Conservation (phyloP, 2,888 invertebrate genomes). For the Polia nebulosa region DNA sequence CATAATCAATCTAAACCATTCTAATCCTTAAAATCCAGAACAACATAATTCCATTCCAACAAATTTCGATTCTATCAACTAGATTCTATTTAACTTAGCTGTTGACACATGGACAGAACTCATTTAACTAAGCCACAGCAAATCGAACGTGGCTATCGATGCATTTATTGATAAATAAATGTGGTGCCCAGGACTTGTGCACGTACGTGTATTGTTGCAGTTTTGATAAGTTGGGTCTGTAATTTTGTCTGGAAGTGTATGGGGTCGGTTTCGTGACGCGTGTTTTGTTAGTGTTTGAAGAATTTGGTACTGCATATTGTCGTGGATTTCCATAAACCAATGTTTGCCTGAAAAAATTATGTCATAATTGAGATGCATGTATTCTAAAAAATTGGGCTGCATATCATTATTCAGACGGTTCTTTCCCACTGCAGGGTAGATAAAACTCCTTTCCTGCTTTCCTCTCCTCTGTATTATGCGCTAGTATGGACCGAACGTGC, state of each 20-base stretch:
- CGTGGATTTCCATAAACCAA: too few species aligned
- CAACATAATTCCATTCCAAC: slow-evolving; percentile 40
- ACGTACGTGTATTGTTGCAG: slow-evolving; percentile 16
- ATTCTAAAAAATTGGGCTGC: too few species aligned
- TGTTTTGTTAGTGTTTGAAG: background rate
- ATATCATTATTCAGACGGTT: too few species aligned
- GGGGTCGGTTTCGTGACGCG: too few species aligned
- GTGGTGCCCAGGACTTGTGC: slow-evolving; percentile 24
- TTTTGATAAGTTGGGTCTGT: slow-evolving; percentile 24
- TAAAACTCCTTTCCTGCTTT: too few species aligned
- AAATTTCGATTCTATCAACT: slow-evolving; percentile 64
- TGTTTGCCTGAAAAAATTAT: too few species aligned
- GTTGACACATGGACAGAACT: slow-evolving; percentile 71
- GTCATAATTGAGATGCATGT: too few species aligned
- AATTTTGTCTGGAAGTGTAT: background rate
- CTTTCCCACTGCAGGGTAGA: too few species aligned
- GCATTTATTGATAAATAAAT: slow-evolving; percentile 61
- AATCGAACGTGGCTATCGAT: slow-evolving; percentile 67
- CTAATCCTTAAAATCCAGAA: slow-evolving; percentile 30
- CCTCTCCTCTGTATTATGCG: too few species aligned
- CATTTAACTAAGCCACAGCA: slow-evolving; percentile 78
- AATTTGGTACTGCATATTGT: too few species aligned
- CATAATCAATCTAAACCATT: slow-evolving; percentile 25
- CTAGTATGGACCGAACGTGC: too few species aligned
- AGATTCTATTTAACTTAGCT: slow-evolving; percentile 74